Conservation (phyloP, 37 sponge, comb jelly and placozoan genomes). For the Oopsacas minuta region DNA sequence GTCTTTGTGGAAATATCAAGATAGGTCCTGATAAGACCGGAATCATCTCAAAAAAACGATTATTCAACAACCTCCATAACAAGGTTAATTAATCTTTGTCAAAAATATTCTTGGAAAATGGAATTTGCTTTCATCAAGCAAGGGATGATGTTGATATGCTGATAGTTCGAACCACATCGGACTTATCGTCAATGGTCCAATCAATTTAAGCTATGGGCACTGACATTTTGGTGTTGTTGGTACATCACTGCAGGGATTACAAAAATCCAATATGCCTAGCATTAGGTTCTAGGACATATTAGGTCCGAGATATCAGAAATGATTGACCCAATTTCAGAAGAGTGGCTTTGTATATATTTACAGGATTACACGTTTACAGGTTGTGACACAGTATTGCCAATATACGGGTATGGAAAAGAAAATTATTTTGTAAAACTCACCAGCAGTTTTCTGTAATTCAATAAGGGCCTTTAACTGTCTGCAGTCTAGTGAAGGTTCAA, state of each 20-base stretch:
- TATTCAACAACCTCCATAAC: background rate
- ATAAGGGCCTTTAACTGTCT: background rate
- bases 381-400: background rate
- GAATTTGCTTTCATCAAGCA: background rate
- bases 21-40: background rate
- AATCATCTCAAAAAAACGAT: background rate
- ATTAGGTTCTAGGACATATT: background rate
- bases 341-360: background rate
- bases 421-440: background rate
- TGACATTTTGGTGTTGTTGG: background rate
- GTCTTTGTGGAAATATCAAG: background rate
- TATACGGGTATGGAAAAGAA: background rate
- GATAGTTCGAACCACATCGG: background rate
- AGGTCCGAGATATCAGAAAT: background rate
- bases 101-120: background rate
- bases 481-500: background rate
- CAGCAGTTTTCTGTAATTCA: background rate
- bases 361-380: background rate
- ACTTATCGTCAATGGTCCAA: background rate
- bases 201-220: background rate
- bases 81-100: background rate
- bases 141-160: background rate
- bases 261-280: background rate
- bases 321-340: background rate
- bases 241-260: background rate